Base-by-base conservation (phyloP, 2,888 invertebrate species). In the Sisyra nigra region DNA sequence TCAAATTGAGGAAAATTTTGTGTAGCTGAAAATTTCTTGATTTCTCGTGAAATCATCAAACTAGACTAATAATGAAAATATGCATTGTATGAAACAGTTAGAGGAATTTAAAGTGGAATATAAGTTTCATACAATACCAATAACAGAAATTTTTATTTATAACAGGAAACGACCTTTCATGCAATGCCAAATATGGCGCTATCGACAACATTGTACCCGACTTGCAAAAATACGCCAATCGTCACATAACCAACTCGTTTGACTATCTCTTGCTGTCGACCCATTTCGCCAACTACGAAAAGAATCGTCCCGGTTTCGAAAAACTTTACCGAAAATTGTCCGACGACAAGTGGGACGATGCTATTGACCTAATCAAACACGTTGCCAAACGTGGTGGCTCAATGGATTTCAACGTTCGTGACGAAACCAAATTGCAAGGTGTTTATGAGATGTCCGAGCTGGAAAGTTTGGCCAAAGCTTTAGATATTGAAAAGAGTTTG, bases 281-380 rank as follows among this genome's bases (percentile, higher is more conserved):
- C 0, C 76, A 80, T 59, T 87, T 80, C 61, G 78, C 77, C 53
- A 82, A 80, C 54, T 85, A 78, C 58, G 72, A 79, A 55, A 76
- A 76, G 19, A 80, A 83, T 62, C 69, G 87, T 24, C 72, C 68
- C 15, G 87, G 87, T 3, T 85, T 88, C 61, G 71, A 74, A 52
- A 79, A 77, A 55, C 60, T 85, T 8, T 85, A 80, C 65, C 72
- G 74, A 51, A 73, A 74, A 45, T 61, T 84, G 8, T 81, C 86
- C 0, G 86, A 88, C 51, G 65, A 73, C 9, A 67, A 79, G 4
- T 88, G 86, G 78, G 71, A 74, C 11, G 74, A 81, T 53, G 71
- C 74, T 29, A 75, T 85, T 52, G 74, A 78, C 8, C 54, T 85
- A n/a, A 81, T 86, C 52, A 80, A 87, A 57, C 81, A 80, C 58